Conservation (phyloP, 2,888 invertebrate species). For the Adelognathus sp. region DNA sequence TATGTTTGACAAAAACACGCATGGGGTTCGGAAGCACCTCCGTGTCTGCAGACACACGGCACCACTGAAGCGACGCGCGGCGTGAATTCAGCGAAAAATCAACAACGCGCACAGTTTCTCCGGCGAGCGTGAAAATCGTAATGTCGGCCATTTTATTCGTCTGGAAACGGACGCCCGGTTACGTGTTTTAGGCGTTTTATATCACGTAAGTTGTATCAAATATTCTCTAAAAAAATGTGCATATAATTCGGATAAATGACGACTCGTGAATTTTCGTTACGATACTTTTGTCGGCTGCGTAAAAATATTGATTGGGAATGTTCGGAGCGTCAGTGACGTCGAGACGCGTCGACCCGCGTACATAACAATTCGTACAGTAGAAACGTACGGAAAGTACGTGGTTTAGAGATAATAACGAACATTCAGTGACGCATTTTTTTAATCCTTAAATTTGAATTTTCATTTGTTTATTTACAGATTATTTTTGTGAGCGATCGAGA, state of each 20-base stretch:
- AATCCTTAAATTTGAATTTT: background rate
- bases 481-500: background rate
- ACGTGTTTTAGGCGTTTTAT: constrained; percentile 26
- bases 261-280: background rate
- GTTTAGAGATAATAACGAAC: background rate
- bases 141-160: constrained; percentile 45
- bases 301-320: background rate
- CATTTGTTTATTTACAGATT: background rate
- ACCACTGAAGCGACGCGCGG: background rate
- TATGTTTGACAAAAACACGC: constrained; percentile 42
- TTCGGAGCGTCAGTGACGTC: constrained; percentile 26
- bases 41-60: background rate
- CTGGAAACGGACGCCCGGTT: constrained; percentile 33
- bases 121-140: background rate
- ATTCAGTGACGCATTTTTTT: background rate
- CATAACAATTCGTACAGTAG: background rate
- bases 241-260: background rate
- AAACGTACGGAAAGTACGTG: background rate
- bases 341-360: constrained; percentile 31
- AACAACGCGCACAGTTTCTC: too few relatives aligned
- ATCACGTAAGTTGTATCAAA: constrained; percentile 19
- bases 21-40: constrained; percentile 20
- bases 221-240: background rate
- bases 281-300: background rate
- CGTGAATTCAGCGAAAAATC: background rate